Conservation (phyloP, 2,797 vertebrate species). For the Tokudaia tokunoshimensis region DNA sequence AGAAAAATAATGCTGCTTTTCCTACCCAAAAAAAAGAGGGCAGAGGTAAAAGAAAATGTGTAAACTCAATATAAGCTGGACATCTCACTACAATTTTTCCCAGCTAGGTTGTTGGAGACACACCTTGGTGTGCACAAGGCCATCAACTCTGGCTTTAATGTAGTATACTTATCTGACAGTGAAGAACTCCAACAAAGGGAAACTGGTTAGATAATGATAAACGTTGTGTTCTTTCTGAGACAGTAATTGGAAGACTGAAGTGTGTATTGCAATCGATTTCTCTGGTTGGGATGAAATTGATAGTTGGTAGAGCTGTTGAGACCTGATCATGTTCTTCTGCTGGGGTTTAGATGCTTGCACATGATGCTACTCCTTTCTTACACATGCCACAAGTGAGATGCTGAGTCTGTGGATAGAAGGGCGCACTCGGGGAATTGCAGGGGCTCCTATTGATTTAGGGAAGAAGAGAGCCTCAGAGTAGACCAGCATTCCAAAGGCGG, state of each 20-base stretch:
- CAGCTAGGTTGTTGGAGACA: neutral
- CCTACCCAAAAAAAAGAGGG: neutral
- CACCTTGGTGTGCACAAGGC: no score
- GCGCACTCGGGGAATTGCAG: neutral
- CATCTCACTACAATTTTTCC: neutral
- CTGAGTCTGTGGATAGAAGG: neutral
- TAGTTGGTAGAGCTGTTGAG: neutral
- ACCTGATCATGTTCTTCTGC: neutral
- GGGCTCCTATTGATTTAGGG: neutral
- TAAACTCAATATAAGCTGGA: conserved; percentile 41
- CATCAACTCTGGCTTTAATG: neutral
- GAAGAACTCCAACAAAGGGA: neutral
- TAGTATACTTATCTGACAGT: neutral
- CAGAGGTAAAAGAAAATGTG: neutral
- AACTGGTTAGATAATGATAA: neutral
- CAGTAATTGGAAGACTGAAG: neutral
- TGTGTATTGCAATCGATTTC: neutral
- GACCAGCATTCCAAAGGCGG: neutral
- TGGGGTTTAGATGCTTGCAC: neutral
- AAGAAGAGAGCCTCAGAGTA: neutral
- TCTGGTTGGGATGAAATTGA: conserved; percentile 15
- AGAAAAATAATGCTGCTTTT: neutral
- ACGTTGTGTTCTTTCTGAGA: neutral
- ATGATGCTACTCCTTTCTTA: neutral
- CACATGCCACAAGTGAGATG: neutral